A percentile compares a stretch with the other conserved stretches of the same genome.
Conservation (phyloP, 2,888 invertebrate genomes). For the Cryptocephalus moraei region DNA sequence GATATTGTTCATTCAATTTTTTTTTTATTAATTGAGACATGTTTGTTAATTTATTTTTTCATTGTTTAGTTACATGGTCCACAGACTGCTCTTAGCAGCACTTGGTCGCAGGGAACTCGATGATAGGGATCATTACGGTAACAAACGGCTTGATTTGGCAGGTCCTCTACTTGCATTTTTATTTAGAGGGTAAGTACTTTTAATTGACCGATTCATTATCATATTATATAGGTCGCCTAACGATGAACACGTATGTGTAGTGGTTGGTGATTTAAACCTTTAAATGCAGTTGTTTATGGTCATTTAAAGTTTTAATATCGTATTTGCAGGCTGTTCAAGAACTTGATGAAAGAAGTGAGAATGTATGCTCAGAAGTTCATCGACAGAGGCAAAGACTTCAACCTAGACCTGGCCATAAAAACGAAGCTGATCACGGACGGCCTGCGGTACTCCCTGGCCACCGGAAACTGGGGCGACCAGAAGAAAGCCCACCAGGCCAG, state of each 20-base stretch:
- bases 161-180: slow-evolving; percentile 94
- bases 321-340: slow-evolving; percentile 74
- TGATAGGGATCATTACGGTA: slow-evolving; percentile 99
- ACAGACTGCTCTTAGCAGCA: slow-evolving; percentile 86
- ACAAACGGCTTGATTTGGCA: slow-evolving; percentile 95
- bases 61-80: slow-evolving; percentile 82
- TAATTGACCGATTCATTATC: too few relatives aligned
- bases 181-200: slow-evolving; percentile 66
- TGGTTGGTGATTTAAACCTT: too few relatives aligned
- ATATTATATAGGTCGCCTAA: too few relatives aligned
- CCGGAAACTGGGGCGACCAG: slow-evolving; percentile 99
- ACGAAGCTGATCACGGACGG: slow-evolving; percentile 98
- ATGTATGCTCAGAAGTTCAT: slow-evolving; percentile 99
- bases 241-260: too few relatives aligned
- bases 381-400: slow-evolving; percentile 97
- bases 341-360: slow-evolving; percentile 92
- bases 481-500: slow-evolving; percentile 99
- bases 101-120: slow-evolving; percentile 94
- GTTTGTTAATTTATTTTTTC: slow-evolving; percentile 1
- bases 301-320: too few relatives aligned
- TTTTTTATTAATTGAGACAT: neutral
- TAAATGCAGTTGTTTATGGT: too few relatives aligned
- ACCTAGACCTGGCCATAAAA: slow-evolving; percentile 91
- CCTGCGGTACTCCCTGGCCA: slow-evolving; percentile 93
- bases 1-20: too few relatives aligned